Conservation (phyloP, 2,888 invertebrate species). For the Eupithecia insigniata region DNA sequence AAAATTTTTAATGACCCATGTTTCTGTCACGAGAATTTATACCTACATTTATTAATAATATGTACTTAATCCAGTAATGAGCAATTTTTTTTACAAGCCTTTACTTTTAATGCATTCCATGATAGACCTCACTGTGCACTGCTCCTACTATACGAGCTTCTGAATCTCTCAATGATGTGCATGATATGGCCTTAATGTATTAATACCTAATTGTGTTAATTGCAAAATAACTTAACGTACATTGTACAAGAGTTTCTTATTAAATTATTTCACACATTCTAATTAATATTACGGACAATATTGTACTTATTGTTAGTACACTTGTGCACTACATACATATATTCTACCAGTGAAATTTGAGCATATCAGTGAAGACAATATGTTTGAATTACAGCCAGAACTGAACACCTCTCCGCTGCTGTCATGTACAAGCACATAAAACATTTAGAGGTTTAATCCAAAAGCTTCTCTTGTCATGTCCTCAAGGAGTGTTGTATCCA, state of each 20-base stretch:
- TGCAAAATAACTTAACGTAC: too few relatives aligned
- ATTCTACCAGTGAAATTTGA: slow-evolving; percentile 43
- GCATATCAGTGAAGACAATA: slow-evolving; percentile 45
- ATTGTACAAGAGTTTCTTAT: not conserved
- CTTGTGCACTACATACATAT: slow-evolving; percentile 34
- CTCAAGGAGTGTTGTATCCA: not conserved
- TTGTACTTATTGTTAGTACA: too few relatives aligned
- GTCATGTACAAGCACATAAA: slow-evolving; percentile 18
- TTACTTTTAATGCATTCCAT: not conserved
- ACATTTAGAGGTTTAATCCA: slow-evolving; percentile 4
- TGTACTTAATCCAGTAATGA: not conserved
- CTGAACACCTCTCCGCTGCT: slow-evolving; percentile 25
- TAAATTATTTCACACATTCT: not conserved
- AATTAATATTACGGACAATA: not conserved
- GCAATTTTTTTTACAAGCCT: not conserved
- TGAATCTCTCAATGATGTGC: not conserved
- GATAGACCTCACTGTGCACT: not conserved
- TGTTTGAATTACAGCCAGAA: slow-evolving; percentile 46
- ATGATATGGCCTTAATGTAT: not conserved
- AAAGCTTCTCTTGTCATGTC: slow-evolving; percentile 7
- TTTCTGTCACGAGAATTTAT: not conserved
- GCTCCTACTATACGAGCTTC: not conserved
- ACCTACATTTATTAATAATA: too few relatives aligned
- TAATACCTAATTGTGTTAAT: too few relatives aligned
- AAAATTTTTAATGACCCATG: not conserved